Conservation (phyloP, 2,797 vertebrate species). For the Pseudopleuronectes americanus region DNA sequence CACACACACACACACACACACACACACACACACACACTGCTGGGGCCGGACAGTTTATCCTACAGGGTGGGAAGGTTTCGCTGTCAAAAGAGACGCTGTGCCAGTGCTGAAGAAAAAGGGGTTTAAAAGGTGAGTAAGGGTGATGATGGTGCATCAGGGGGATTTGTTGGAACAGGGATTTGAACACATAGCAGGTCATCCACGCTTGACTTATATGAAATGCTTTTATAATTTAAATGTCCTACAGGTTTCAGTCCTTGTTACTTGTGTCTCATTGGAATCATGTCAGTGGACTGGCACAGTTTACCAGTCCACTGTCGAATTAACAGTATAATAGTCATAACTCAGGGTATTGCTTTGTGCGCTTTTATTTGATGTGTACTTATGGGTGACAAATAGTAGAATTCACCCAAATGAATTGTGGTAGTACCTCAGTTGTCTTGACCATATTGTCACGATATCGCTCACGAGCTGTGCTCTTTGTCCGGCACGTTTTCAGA, state of each 20-base stretch:
- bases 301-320: no score
- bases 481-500: conserved; percentile 31
- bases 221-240: no score
- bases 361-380: not conserved
- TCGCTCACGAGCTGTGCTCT: conserved; percentile 13
- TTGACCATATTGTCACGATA: not conserved
- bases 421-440: not conserved
- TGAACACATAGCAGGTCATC: no score
- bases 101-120: conserved; percentile 18
- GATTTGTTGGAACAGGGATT: not conserved
- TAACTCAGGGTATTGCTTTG: not conserved
- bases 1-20: no score
- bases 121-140: conserved; percentile 67
- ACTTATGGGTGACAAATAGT: no score
- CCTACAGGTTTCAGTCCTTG: not conserved
- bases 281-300: no score
- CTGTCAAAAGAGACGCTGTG: conserved; percentile 38
- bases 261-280: not conserved
- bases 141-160: not conserved
- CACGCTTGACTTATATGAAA: no score
- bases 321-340: no score
- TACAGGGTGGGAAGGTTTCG: conserved; percentile 42
- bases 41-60: conserved; percentile 22
- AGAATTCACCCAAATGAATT: no score
- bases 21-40: no score